Conservation (phyloP, 1,140 invertebrate species). For the Sinonovacula constricta region DNA sequence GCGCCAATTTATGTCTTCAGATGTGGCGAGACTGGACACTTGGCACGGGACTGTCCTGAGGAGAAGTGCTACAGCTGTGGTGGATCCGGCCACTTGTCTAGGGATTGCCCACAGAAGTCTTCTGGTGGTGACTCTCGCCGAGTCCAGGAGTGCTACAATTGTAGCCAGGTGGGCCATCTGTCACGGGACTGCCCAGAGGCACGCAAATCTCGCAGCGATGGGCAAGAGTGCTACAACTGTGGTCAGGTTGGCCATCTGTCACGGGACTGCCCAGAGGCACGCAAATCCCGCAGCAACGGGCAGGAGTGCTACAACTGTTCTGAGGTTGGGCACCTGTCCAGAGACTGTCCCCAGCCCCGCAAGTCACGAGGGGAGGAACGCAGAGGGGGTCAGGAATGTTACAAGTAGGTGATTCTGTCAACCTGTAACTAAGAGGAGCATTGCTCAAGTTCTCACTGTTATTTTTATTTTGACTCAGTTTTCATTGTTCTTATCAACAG, state of each 20-base stretch:
- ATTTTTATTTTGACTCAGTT: too few relatives aligned
- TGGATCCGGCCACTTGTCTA: slow-evolving; percentile 86
- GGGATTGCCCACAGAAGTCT: slow-evolving; percentile 66
- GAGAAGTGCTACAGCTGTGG: slow-evolving; percentile 72
- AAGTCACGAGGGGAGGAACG: neutral
- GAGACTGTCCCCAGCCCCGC: slow-evolving; percentile 68
- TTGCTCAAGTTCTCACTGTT: too few relatives aligned
- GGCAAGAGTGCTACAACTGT: slow-evolving; percentile 68
- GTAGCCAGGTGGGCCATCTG: slow-evolving; percentile 80
- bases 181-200: too few relatives aligned
- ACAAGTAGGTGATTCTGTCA: slow-evolving; percentile 39
- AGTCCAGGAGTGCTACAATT: slow-evolving; percentile 59
- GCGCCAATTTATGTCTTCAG: too few relatives aligned
- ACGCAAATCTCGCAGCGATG: slow-evolving; percentile 42
- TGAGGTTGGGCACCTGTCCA: slow-evolving; percentile 86
- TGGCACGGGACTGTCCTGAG: slow-evolving; percentile 79
- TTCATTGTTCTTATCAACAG: too few relatives aligned
- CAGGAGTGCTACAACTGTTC: slow-evolving; percentile 71
- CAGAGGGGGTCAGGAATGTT: slow-evolving; percentile 45
- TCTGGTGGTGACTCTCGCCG: neutral
- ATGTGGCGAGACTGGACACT: slow-evolving; percentile 80
- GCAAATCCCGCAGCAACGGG: neutral
- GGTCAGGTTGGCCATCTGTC: slow-evolving; percentile 86
- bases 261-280: too few relatives aligned
- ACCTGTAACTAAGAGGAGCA: too few relatives aligned